Evolutionary conservation across 2,888 invertebrate species (phyloP).

Genomic region (Tipula helvola): DNA sequence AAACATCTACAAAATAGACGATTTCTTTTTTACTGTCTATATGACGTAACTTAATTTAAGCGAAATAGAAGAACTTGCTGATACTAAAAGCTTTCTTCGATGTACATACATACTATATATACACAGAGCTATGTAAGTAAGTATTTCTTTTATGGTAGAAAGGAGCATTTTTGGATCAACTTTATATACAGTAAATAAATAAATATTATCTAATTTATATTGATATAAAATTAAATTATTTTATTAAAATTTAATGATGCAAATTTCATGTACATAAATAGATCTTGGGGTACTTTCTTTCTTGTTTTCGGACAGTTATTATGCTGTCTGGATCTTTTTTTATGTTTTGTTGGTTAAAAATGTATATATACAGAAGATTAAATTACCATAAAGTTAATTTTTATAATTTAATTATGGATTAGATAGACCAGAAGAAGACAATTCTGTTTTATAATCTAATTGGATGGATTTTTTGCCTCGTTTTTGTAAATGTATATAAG

Average conservation of each 20-base stretch:
- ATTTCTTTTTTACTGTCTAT: not conserved
- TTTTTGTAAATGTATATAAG: not conserved
- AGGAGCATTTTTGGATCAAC: not conserved
- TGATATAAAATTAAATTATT: not conserved
- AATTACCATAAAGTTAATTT: not conserved
- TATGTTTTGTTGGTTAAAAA: not conserved
- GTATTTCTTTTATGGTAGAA: not conserved
- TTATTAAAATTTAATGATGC: not conserved
- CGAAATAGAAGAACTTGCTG: not conserved
- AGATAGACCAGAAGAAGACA: not conserved
- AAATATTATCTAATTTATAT: not conserved
- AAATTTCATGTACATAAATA: not conserved
- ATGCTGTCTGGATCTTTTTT: not conserved
- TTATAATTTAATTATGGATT: conserved; percentile 4
- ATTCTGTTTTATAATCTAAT: not conserved
- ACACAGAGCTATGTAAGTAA: too few species aligned
- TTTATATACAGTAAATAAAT: too few species aligned
- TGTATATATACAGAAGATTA: not conserved
- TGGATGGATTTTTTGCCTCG: not conserved
- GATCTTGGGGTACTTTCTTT: not conserved
- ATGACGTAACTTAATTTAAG: not conserved
- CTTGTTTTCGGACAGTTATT: not conserved
- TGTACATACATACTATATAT: too few species aligned
- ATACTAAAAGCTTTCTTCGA: too few species aligned
- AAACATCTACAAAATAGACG: not conserved